These are phyloP conservation scores for Lytechinus variegatus DNA, from an alignment of 35 echinoderm and acorn worm species.

Conservation along the genomic window DNA sequence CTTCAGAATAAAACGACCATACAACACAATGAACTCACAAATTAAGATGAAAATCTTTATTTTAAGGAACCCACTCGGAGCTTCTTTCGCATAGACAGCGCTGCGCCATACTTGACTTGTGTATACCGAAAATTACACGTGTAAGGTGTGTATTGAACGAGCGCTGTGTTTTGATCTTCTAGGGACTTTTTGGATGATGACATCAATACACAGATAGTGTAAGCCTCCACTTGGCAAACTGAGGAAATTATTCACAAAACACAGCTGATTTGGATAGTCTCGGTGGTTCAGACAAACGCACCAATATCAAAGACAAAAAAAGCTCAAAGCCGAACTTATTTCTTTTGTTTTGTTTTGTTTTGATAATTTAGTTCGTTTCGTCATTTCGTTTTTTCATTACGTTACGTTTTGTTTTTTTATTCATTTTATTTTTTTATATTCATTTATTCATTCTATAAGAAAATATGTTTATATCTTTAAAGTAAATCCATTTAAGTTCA, in stretches of 20 bases:
- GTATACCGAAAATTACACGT: not conserved
- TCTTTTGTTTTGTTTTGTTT: no score
- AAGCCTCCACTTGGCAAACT: not conserved
- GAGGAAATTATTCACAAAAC: not conserved
- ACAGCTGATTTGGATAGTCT: not conserved
- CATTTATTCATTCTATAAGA: no score
- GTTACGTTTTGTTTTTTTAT: no score
- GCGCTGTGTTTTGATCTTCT: not conserved
- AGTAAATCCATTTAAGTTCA: no score
- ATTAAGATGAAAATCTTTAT: not conserved
- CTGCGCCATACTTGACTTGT: not conserved
- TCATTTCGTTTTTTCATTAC: no score
- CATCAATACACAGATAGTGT: not conserved
- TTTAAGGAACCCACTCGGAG: not conserved
- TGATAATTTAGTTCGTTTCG: no score
- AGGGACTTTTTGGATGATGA: not conserved
- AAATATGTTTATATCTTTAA: no score
- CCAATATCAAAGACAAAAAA: no score
- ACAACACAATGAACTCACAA: not conserved
- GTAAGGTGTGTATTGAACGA: not conserved
- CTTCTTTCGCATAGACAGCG: not conserved
- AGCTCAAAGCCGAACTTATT: no score
- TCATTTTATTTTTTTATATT: no score
- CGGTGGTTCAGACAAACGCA: not conserved
- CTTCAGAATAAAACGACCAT: not conserved